phyloP scores from a whole-genome alignment of 2,113 vertebrate genomes.

The Sander vitreus region DNA sequence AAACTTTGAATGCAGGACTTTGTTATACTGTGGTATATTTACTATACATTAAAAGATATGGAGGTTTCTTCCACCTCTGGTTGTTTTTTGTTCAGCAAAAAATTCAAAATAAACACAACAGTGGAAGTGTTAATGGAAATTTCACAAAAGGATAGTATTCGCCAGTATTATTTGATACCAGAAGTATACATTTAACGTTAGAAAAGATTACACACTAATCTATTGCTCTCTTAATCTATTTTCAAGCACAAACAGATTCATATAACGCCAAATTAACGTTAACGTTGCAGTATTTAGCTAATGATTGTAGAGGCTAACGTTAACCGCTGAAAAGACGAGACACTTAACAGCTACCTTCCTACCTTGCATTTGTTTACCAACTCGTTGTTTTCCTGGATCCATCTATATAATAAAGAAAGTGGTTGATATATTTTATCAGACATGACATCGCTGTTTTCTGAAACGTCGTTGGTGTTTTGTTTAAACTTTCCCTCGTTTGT shows the following conservation, averaged over 20 bases:
- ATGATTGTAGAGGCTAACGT: neutral
- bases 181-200: neutral
- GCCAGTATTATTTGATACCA: neutral
- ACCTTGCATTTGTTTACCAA: constrained; percentile 80
- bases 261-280: neutral
- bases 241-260: neutral
- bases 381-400: constrained; percentile 81
- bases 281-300: too few species aligned
- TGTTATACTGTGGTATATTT: neutral
- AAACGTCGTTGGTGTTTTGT: neutral
- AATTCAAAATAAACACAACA: neutral
- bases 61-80: neutral
- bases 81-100: neutral
- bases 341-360: neutral
- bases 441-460: neutral
- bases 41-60: neutral
- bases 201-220: neutral
- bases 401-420: constrained; percentile 62
- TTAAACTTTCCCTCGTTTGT: constrained; percentile 70
- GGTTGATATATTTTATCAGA: constrained; percentile 18
- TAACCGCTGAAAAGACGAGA: neutral
- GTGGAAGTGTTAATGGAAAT: neutral
- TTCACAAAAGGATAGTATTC: neutral
- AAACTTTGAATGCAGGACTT: neutral
- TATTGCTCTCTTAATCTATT: neutral